Percentiles rank a stretch among this genome's conserved stretches.
These are phyloP conservation scores for Melanophora roralis DNA, from an alignment of 2,888 invertebrate species.

Conservation along the genomic window DNA sequence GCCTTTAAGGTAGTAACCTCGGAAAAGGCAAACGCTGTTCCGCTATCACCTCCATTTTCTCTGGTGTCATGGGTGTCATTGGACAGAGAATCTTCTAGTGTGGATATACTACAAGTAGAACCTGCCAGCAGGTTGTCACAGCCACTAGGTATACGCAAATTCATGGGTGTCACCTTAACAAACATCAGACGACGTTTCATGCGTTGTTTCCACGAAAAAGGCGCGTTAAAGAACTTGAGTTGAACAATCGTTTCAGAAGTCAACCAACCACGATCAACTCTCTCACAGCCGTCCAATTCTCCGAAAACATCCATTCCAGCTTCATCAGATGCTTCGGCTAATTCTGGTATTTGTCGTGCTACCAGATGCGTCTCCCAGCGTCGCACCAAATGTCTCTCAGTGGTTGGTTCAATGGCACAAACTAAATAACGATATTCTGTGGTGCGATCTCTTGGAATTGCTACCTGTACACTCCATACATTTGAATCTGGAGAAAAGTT, in stretches of 20 bases:
- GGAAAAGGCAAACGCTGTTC: slow-evolving; percentile 77
- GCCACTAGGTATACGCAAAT: slow-evolving; percentile 79
- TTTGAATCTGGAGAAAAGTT: slow-evolving; percentile 70
- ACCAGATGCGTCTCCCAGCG: slow-evolving; percentile 89
- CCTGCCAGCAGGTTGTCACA: slow-evolving; percentile 61
- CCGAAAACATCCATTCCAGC: slow-evolving; percentile 82
- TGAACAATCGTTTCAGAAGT: slow-evolving; percentile 90
- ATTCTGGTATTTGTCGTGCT: slow-evolving; percentile 81
- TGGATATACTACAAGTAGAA: slow-evolving; percentile 60
- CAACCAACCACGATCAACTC: slow-evolving; percentile 89
- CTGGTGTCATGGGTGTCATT: slow-evolving; percentile 79
- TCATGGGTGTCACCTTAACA: slow-evolving; percentile 87
- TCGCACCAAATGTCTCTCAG: slow-evolving; percentile 80
- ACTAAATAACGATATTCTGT: slow-evolving; percentile 87
- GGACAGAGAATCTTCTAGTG: slow-evolving; percentile 82
- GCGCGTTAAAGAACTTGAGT: slow-evolving; percentile 88
- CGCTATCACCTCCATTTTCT: slow-evolving; percentile 78
- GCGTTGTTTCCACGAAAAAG: slow-evolving; percentile 86
- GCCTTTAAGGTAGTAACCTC: slow-evolving; percentile 84
- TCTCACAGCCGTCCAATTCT: slow-evolving; percentile 77
- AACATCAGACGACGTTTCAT: slow-evolving; percentile 83
- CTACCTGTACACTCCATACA: slow-evolving; percentile 82
- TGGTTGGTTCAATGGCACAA: slow-evolving; percentile 82
- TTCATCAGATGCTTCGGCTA: slow-evolving; percentile 65
- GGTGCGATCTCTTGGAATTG: slow-evolving; percentile 83